These are phyloP conservation scores for Piliocolobus tephrosceles DNA, from an alignment of 2,113 vertebrate species.

Conservation along the genomic window DNA sequence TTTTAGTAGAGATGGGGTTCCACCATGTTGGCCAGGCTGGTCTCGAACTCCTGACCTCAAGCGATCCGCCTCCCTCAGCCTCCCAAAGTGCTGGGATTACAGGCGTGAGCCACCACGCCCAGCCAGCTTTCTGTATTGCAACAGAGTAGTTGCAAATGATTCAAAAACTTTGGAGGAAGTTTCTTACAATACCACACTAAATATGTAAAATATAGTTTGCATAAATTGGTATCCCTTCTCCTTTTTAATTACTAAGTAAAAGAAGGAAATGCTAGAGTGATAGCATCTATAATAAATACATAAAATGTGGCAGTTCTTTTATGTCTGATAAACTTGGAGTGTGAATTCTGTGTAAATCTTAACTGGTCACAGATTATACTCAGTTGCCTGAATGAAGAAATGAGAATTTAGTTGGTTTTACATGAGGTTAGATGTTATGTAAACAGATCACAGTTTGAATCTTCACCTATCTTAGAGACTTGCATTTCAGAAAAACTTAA, in stretches of 20 bases:
- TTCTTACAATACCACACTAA: constrained; percentile 20
- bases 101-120: too few species aligned
- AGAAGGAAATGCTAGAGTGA: neutral
- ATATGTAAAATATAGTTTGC: constrained; percentile 26
- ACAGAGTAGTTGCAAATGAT: constrained; percentile 10
- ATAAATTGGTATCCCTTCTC: neutral
- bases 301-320: constrained; percentile 36
- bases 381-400: neutral
- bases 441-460: constrained; percentile 18
- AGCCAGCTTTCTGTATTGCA: constrained; percentile 2
- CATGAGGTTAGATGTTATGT: constrained; percentile 12
- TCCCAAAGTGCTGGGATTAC: too few species aligned
- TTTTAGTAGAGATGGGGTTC: too few species aligned
- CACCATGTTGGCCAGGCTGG: too few species aligned
- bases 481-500: constrained; percentile 48
- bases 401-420: constrained; percentile 26
- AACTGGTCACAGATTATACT: neutral
- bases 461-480: constrained; percentile 23
- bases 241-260: constrained; percentile 48
- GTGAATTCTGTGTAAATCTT: constrained; percentile 13
- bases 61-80: too few species aligned
- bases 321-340: constrained; percentile 44
- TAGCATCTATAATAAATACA: neutral
- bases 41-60: too few species aligned
- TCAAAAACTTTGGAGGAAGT: neutral